A percentile compares a stretch with the other conserved stretches of the same genome.
Evolutionary conservation across 2,888 invertebrate species (phyloP).

Genomic region (Prosapia bicincta): DNA sequence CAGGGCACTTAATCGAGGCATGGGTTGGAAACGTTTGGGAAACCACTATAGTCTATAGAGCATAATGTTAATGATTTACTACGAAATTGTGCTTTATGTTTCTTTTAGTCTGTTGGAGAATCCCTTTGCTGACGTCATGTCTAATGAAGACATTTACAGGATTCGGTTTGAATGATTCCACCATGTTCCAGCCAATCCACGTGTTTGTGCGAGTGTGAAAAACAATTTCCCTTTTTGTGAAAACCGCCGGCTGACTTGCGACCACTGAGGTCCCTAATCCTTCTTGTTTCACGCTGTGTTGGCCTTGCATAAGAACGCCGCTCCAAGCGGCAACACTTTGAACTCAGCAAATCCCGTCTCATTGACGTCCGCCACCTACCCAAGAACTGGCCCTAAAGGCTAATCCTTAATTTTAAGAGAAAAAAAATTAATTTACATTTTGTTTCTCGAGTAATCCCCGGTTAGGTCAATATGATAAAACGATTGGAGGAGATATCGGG

Average conservation of each 20-base stretch:
- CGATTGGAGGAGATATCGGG: neutral
- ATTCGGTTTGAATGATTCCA: too few relatives aligned
- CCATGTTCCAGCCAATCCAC: too few relatives aligned
- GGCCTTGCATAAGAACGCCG: neutral
- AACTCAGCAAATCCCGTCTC: neutral
- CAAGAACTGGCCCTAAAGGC: neutral
- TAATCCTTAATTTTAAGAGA: neutral
- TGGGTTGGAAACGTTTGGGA: too few relatives aligned
- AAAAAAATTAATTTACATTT: neutral
- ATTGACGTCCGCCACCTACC: neutral
- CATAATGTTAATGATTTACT: too few relatives aligned
- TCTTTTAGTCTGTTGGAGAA: too few relatives aligned
- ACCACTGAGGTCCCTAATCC: neutral
- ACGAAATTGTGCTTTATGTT: too few relatives aligned
- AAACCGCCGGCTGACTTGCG: neutral
- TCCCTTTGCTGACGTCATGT: too few relatives aligned
- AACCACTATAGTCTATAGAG: too few relatives aligned
- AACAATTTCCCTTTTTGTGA: neutral
- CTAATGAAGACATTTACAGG: too few relatives aligned
- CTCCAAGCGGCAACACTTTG: neutral
- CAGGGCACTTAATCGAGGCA: too few relatives aligned
- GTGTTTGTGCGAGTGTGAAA: neutral
- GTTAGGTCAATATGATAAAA: neutral
- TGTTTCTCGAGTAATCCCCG: neutral
- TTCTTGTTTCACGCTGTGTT: neutral